Percentiles rank a stretch among this genome's conserved stretches.
These are phyloP conservation scores for Globodera ellingtonae DNA, from an alignment of 1,140 invertebrate genomes.

Conservation along the genomic window DNA sequence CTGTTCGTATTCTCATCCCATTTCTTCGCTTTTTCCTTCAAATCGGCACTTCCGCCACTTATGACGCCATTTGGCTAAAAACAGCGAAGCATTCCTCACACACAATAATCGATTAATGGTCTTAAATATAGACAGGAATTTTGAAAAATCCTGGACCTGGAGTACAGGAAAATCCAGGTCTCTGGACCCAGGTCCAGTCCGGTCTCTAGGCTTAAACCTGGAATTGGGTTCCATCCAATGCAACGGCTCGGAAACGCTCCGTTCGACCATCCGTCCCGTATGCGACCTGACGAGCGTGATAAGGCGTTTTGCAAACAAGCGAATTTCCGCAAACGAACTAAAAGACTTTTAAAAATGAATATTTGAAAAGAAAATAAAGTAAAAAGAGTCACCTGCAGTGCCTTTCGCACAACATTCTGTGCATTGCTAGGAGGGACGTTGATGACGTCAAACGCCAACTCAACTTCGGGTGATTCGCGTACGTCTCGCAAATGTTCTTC, in stretches of 20 bases:
- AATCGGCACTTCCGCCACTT: constrained; percentile 77
- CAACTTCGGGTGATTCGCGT: too few relatives aligned
- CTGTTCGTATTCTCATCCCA: constrained; percentile 98
- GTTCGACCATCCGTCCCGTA: constrained; percentile 80
- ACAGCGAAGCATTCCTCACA: too few relatives aligned
- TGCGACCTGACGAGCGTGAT: constrained; percentile 95
- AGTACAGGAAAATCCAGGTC: too few relatives aligned
- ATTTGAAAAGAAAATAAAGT: not conserved
- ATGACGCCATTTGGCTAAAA: constrained; percentile 89
- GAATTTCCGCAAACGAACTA: constrained; percentile 98
- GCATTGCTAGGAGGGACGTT: constrained; percentile 73
- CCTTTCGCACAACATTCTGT: too few relatives aligned
- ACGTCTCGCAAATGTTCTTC: too few relatives aligned
- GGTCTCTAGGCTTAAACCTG: too few relatives aligned
- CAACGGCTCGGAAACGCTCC: constrained; percentile 76
- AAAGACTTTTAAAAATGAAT: constrained; percentile 69
- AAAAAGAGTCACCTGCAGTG: constrained; percentile 54
- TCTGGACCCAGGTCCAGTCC: too few relatives aligned
- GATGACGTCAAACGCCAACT: constrained; percentile 74
- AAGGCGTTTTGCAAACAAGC: constrained; percentile 85
- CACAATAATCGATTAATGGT: too few relatives aligned
- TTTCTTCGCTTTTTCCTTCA: constrained; percentile 91
- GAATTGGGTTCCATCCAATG: constrained; percentile 97
- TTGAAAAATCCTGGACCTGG: too few relatives aligned
- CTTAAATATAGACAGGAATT: too few relatives aligned